Evolutionary conservation across 2,797 vertebrate genomes (phyloP).

Genomic region (Leptatherina wallacei): DNA sequence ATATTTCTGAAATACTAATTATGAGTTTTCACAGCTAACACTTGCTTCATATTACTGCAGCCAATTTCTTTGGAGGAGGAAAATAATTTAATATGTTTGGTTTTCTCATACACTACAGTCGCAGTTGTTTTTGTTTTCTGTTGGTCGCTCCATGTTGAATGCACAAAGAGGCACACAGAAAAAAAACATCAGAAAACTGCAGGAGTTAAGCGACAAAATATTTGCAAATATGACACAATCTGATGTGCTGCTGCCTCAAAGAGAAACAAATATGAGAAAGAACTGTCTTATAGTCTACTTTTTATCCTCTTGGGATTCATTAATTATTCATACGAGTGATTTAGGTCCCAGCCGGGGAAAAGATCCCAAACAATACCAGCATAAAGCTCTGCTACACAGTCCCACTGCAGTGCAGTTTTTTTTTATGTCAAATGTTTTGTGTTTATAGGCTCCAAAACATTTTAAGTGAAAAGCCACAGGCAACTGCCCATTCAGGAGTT

Average conservation of each 20-base stretch:
- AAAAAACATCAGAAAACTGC: slow-evolving; percentile 36
- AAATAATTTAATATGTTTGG: slow-evolving; percentile 16
- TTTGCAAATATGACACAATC: slow-evolving; percentile 54
- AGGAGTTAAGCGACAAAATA: slow-evolving; percentile 58
- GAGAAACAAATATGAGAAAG: slow-evolving; percentile 48
- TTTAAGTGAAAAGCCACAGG: slow-evolving; percentile 29
- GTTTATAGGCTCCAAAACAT: slow-evolving; percentile 27
- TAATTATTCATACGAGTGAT: slow-evolving; percentile 65
- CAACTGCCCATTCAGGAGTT: slow-evolving; percentile 12
- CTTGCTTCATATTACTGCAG: slow-evolving; percentile 9
- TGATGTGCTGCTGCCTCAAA: slow-evolving; percentile 37
- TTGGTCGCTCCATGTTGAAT: slow-evolving; percentile 14
- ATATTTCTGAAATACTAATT: slow-evolving; percentile 18
- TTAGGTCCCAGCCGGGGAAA: slow-evolving; percentile 39
- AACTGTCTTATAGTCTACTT: slow-evolving; percentile 52
- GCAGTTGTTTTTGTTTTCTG: slow-evolving; percentile 16
- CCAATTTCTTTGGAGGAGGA: slow-evolving; percentile 22
- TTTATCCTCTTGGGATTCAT: slow-evolving; percentile 51
- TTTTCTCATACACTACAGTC: slow-evolving; percentile 23
- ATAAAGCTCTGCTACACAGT: slow-evolving; percentile 23
- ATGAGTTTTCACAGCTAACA: slow-evolving; percentile 13
- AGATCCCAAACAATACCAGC: slow-evolving; percentile 40
- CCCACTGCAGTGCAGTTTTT: slow-evolving; percentile 14
- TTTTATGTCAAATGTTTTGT: slow-evolving; percentile 1
- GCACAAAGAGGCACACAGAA: slow-evolving; percentile 5